These are phyloP conservation scores for Gisinianus flammeolus DNA, from an alignment of 2,888 invertebrate species.

Conservation along the genomic window DNA sequence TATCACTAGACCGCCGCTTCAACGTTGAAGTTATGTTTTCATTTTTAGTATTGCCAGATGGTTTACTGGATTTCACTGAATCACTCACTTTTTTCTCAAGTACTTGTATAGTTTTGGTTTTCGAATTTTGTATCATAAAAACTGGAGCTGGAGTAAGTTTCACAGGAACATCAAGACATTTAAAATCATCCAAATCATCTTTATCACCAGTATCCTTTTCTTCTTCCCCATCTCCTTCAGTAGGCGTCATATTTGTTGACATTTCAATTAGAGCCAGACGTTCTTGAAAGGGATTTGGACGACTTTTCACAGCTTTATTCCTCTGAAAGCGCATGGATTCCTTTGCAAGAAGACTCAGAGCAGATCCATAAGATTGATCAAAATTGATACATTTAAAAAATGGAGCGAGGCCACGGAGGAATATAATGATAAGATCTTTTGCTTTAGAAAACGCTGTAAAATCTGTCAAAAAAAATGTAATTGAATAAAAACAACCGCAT, in stretches of 20 bases:
- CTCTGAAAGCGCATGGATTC: constrained; percentile 13
- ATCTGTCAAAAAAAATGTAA: neutral
- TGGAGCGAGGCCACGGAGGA: constrained; percentile 41
- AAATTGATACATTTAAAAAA: constrained; percentile 27
- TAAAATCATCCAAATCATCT: constrained; percentile 26
- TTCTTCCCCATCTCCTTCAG: neutral
- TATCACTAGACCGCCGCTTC: neutral
- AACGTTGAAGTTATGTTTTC: neutral
- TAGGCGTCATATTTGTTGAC: constrained; percentile 29
- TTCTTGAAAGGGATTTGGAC: neutral
- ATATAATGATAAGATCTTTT: constrained; percentile 40
- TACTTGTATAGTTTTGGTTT: too few relatives aligned
- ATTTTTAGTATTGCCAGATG: neutral
- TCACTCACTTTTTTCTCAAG: neutral
- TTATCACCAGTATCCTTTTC: neutral
- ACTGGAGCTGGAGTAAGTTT: constrained; percentile 15
- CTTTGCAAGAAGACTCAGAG: constrained; percentile 9
- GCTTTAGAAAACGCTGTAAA: constrained; percentile 20
- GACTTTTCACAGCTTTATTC: neutral
- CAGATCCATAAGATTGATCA: constrained; percentile 22
- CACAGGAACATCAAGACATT: neutral
- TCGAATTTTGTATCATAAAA: constrained; percentile 5
- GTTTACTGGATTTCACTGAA: neutral
- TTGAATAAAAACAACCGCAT: too few relatives aligned
- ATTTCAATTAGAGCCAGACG: constrained; percentile 49